A percentile compares a stretch with the other conserved stretches of the same genome.
phyloP scores from a whole-genome alignment of 2,113 vertebrate species.

The Paralichthys olivaceus region DNA sequence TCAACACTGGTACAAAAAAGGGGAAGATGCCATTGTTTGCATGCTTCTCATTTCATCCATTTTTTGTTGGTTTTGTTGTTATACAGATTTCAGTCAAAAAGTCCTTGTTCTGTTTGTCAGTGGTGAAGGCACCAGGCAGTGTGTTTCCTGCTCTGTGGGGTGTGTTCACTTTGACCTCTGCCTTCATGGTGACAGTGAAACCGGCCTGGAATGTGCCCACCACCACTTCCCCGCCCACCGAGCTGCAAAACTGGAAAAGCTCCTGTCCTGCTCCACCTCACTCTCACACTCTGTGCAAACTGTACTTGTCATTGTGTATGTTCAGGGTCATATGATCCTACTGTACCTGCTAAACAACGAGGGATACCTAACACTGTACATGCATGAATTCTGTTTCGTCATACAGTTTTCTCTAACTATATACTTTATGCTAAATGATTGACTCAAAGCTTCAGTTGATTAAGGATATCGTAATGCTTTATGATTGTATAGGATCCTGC shows the following conservation, averaged over 20 bases:
- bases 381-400: neutral
- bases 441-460: too few relatives aligned
- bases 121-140: neutral
- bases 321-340: too few relatives aligned
- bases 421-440: too few relatives aligned
- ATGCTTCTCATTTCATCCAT: slow-evolving; percentile 29
- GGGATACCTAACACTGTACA: neutral
- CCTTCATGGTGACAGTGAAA: slow-evolving; percentile 30
- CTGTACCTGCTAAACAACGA: too few relatives aligned
- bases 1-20: slow-evolving; percentile 8
- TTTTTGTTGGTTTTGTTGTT: neutral
- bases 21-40: slow-evolving; percentile 53
- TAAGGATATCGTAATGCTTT: too few relatives aligned
- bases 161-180: slow-evolving; percentile 43
- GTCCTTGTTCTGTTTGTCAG: slow-evolving; percentile 5
- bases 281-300: neutral
- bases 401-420: too few relatives aligned
- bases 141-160: slow-evolving; percentile 28
- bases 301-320: neutral
- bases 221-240: neutral
- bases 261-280: neutral
- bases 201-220: slow-evolving; percentile 44
- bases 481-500: too few relatives aligned
- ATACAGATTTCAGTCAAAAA: slow-evolving; percentile 22
- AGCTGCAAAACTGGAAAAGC: slow-evolving; percentile 41